phyloP scores from a whole-genome alignment of 2,888 invertebrate genomes.

The Scotopteryx bipunctaria region DNA sequence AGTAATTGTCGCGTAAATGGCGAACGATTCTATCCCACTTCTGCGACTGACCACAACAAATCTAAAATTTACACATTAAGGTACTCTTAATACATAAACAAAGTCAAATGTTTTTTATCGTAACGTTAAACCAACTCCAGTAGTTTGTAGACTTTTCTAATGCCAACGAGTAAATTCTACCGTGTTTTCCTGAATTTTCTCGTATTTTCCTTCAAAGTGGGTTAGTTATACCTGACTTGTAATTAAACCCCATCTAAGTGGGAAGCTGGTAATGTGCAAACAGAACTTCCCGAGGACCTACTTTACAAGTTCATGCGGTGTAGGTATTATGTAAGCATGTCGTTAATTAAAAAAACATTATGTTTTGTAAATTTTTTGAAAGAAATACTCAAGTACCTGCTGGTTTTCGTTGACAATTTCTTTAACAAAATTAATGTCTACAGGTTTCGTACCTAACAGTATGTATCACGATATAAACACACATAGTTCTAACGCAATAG shows the following conservation, averaged over 20 bases:
- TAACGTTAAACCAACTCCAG: too few relatives aligned
- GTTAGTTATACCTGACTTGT: constrained; percentile 2
- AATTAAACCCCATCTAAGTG: constrained; percentile 5
- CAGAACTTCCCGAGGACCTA: not conserved
- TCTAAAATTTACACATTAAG: constrained; percentile 16
- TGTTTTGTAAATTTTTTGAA: too few relatives aligned
- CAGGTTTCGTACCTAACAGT: not conserved
- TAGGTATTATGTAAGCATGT: not conserved
- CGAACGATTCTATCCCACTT: constrained; percentile 39
- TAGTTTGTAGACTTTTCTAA: constrained; percentile 1
- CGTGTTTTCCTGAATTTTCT: too few relatives aligned
- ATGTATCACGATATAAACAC: too few relatives aligned
- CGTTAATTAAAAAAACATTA: too few relatives aligned
- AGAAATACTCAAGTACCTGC: too few relatives aligned
- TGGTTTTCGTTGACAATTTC: too few relatives aligned
- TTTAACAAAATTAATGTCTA: too few relatives aligned
- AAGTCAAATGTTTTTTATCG: too few relatives aligned
- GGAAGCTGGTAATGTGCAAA: constrained; percentile 4
- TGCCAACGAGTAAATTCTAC: not conserved
- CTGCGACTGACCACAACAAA: constrained; percentile 7
- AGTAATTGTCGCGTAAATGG: constrained; percentile 72
- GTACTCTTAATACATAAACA: too few relatives aligned
- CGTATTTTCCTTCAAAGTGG: constrained; percentile 5
- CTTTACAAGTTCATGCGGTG: not conserved
- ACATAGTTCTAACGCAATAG: too few relatives aligned